Percentiles rank a stretch among this genome's conserved stretches.
These are phyloP conservation scores for Pampusana beccarii DNA, from an alignment of 2,113 vertebrate genomes.

Conservation along the genomic window DNA sequence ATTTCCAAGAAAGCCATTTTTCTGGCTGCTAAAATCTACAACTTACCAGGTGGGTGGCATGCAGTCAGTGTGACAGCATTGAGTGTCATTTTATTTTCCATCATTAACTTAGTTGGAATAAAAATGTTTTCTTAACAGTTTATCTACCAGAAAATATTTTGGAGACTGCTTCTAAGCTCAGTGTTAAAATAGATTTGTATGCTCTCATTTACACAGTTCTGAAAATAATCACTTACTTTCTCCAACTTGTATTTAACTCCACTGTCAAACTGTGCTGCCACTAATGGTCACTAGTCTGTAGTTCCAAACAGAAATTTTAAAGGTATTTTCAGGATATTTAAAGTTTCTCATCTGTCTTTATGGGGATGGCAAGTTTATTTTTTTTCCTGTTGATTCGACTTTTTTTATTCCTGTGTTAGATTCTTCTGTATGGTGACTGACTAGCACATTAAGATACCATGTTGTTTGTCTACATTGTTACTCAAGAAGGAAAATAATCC, in stretches of 20 bases:
- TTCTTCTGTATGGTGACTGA: neutral
- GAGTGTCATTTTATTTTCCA: conserved; percentile 55
- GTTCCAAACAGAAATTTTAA: neutral
- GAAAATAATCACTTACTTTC: neutral
- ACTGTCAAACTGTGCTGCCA: neutral
- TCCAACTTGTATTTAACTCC: neutral
- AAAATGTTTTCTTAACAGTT: conserved; percentile 69
- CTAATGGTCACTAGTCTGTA: neutral
- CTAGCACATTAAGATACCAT: neutral
- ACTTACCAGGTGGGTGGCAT: neutral
- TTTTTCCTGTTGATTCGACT: neutral
- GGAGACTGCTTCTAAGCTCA: conserved; percentile 20
- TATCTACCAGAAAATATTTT: conserved; percentile 52
- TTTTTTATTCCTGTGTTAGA: neutral
- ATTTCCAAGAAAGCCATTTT: conserved; percentile 41
- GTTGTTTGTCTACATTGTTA: neutral
- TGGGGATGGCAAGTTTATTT: neutral
- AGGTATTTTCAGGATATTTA: neutral
- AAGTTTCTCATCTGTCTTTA: neutral
- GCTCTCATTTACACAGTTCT: neutral
- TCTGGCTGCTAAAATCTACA: neutral
- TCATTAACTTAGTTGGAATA: conserved; percentile 50
- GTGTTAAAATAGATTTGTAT: conserved; percentile 25
- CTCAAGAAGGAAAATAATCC: neutral
- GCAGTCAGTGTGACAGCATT: neutral